A percentile compares a stretch with the other conserved stretches of the same genome.
Conservation (phyloP, 2,888 invertebrate genomes). For the Ormyrus rosae region DNA sequence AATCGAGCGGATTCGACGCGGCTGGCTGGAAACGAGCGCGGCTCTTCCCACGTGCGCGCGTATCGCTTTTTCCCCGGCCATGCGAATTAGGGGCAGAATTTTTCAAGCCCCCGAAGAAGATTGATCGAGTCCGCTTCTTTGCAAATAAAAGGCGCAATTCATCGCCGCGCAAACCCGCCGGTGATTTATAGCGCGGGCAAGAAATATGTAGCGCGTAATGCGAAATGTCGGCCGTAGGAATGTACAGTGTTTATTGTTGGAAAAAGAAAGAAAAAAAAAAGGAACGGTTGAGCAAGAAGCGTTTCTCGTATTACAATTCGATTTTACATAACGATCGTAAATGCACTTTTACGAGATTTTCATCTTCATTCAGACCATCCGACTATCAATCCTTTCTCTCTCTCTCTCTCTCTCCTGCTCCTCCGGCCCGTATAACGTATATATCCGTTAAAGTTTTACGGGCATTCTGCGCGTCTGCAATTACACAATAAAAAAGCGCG, state of each 20-base stretch:
- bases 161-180: background rate
- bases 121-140: conserved; percentile 5
- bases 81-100: background rate
- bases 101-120: background rate
- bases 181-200: background rate
- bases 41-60: background rate
- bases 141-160: background rate
- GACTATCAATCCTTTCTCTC: conserved; percentile 7
- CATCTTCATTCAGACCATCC: no score
- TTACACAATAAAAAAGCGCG: conserved; percentile 1
- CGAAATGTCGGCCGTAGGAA: background rate
- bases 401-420: no score
- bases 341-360: conserved; percentile 29
- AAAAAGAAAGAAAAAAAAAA: no score
- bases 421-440: background rate
- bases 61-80: background rate
- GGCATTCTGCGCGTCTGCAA: background rate
- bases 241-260: background rate
- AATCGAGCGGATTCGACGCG: conserved; percentile 45
- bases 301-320: conserved; percentile 13
- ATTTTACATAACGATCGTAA: conserved; percentile 38
- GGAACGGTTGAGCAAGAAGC: background rate
- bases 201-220: background rate
- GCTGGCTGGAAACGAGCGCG: background rate
- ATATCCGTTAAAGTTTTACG: conserved; percentile 29